Evolutionary conservation across 2,113 vertebrate genomes (phyloP), one percentile per base, ranked within the genome.

Genomic region (Arenaria interpres): DNA sequence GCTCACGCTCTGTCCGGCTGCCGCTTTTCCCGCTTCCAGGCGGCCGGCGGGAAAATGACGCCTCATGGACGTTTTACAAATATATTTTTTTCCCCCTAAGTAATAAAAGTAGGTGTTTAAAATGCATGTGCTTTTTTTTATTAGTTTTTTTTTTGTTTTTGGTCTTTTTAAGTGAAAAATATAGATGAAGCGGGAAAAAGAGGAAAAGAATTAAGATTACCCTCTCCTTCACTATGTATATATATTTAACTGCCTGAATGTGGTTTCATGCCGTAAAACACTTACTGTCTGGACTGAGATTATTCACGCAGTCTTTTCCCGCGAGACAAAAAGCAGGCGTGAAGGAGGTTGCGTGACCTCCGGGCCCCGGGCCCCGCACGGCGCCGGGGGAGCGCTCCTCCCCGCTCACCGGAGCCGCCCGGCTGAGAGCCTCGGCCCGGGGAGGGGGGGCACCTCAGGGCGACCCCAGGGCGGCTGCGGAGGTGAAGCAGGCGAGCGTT

Each of bases 381-480:
- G n/a, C 14, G 59, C n/a, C 11, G 22, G 12, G 24, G 50, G 50
- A 51, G 32, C 32, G 19, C 54, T 33, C 30, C 30, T 8, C 24
- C 7, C 24, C 12, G 4, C 18, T 32, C 19, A 7, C 87, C 60
- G 88, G 46, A 83, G 72, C 72, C 9, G 27, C 20, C 12, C 37
- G 16, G 21, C 64, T 25, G 9, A 0, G 15, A 6, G 51, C 9
- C 75, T 0, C n/a, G 24, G 23, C 45, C 1, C 9, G 3, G 2
- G 14, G 1, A 41, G 5, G 66, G 63, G 30, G 1, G 32, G 12
- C 46, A 14, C 50, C 22, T 22, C 48, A 50, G 48, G 48, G 48
- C 48, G 50, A 4, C 50, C 66, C 33, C 3, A 41, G 20, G 1
- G 28, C 0, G 14, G 46, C 41, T 41, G 41, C 30, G 35, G 9